Base-by-base conservation (phyloP, 2,113 vertebrate species). In the Cinclus mexicanus region DNA sequence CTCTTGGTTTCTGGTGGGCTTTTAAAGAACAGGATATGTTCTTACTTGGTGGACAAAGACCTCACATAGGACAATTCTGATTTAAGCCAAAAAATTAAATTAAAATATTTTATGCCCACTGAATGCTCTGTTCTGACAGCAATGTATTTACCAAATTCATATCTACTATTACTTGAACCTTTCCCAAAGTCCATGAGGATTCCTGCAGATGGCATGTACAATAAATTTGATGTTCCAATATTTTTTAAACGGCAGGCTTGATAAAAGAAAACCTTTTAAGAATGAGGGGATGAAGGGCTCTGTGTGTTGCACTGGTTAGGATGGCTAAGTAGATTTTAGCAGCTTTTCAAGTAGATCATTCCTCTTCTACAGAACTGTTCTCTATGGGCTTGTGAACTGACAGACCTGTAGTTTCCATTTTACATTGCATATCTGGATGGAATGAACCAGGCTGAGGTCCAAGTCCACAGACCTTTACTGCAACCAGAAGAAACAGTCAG, bases 61-160 rank as follows among this genome's bases (percentile, higher is more conserved):
- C 13, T 70, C 47, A 60, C 1, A 3, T 1, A 89, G 26, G 16
- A 52, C 52, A 93, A 41, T 3, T n/a, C 17, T 60, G n/a, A 83
- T 77, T 93, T 94, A 93, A 31, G 70, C 39, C 42, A 88, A 37
- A 37, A 90, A 94, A 86, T 86, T 47, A 95, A 87, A 67, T 14
- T 28, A 44, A 92, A 79, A n/a, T 21, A 41, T 17, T 47, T 77
- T 44, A 77, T 77, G 52, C 10, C 33, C 37, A 35, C 24, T 83
- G 92, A 79, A 80, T 52, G 31, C 19, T 56, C 65, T 76, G 11
- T 71, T 82, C 67, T 90, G 70, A 83, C 71, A 92, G 37, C 61
- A 42, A 14, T 47, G 0, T 50, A 77, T 94, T 83, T 63, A 76
- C 64, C 55, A 71, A 67, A 92, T 86, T 89, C 63, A 29, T 47